Evolutionary conservation across 2,888 invertebrate genomes (phyloP).

Genomic region (Ennomos quercinarius): DNA sequence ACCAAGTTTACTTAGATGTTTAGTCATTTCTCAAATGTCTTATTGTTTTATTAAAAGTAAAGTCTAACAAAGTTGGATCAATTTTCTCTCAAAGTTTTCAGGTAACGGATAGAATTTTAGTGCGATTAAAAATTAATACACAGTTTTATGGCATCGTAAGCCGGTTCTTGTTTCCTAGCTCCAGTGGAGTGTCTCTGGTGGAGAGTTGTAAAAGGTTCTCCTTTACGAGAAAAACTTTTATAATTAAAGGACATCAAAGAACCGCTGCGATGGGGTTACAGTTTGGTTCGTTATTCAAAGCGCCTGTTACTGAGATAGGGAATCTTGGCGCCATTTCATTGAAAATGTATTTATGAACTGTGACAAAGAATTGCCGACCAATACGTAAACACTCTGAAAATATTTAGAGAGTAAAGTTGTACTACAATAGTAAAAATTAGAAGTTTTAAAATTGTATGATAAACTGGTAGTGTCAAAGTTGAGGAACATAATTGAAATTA

Average conservation of each 20-base stretch:
- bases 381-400: too few species aligned
- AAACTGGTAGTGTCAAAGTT: too few species aligned
- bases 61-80: not conserved
- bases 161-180: slow-evolving; percentile 43
- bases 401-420: too few species aligned
- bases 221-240: slow-evolving; percentile 80
- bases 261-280: slow-evolving; percentile 79
- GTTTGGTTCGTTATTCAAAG: slow-evolving; percentile 81
- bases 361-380: slow-evolving; percentile 54
- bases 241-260: slow-evolving; percentile 84
- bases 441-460: too few species aligned
- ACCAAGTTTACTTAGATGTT: slow-evolving; percentile 7
- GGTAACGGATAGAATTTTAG: slow-evolving; percentile 20
- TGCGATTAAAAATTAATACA: slow-evolving; percentile 23
- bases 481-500: too few species aligned
- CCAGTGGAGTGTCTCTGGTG: slow-evolving; percentile 52
- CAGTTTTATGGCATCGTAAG: slow-evolving; percentile 46
- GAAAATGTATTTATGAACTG: slow-evolving; percentile 76
- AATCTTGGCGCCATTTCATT: slow-evolving; percentile 75
- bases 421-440: too few species aligned
- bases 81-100: slow-evolving; percentile 2
- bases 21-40: not conserved
- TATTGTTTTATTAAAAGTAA: too few species aligned
- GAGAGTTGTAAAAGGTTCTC: slow-evolving; percentile 64
- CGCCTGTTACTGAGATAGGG: slow-evolving; percentile 77